Conservation (phyloP, 2,797 vertebrate genomes). For the Pempheris klunzingeri region DNA sequence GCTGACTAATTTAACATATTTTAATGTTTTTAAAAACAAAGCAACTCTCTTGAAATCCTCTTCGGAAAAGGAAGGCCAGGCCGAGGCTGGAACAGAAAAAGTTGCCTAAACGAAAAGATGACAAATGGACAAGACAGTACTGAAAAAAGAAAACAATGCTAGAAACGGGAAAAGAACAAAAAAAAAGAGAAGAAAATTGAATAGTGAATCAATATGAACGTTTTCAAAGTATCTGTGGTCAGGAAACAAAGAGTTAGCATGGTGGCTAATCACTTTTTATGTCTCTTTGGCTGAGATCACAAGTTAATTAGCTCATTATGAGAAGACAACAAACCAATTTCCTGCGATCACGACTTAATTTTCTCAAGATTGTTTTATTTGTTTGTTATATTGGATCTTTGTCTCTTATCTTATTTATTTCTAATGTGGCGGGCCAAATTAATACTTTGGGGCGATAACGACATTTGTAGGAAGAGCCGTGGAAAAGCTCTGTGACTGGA, state of each 20-base stretch:
- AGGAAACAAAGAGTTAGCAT: not conserved
- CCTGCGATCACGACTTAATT: not conserved
- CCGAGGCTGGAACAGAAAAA: not conserved
- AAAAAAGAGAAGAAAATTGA: not conserved
- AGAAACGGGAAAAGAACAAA: not conserved
- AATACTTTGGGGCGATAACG: not conserved
- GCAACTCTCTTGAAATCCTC: not conserved
- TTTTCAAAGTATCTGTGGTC: not conserved
- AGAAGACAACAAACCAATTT: not conserved
- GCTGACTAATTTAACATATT: too few species aligned
- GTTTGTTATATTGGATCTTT: not conserved
- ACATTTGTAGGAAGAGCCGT: not conserved
- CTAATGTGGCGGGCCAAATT: not conserved
- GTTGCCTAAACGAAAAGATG: not conserved
- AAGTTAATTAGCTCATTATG: slow-evolving; percentile 6
- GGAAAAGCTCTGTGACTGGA: not conserved
- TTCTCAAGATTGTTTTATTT: not conserved
- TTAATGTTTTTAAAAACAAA: too few species aligned
- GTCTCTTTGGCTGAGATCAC: not conserved
- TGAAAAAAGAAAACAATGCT: not conserved
- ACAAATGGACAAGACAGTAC: not conserved
- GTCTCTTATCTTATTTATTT: not conserved
- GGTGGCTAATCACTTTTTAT: not conserved
- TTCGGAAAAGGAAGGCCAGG: not conserved
- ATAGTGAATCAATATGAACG: not conserved